These are phyloP conservation scores for Scarus forsteni DNA, from an alignment of 2,797 vertebrate species.

Conservation along the genomic window DNA sequence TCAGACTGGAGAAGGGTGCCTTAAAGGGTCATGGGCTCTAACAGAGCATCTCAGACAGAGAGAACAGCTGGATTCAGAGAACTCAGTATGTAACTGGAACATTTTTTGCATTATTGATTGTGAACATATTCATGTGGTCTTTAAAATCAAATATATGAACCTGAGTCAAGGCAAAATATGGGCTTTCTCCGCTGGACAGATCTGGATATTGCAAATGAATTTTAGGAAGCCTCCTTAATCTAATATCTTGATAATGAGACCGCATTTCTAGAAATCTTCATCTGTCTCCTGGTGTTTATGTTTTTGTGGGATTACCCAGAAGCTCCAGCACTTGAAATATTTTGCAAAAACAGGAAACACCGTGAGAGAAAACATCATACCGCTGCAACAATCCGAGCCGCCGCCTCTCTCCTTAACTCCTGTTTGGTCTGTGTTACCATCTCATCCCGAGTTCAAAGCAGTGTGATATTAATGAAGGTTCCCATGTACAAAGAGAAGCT, in stretches of 20 bases:
- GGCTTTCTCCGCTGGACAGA: background rate
- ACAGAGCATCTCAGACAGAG: no score
- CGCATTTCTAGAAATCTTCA: slow-evolving; percentile 21
- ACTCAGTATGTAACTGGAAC: no score
- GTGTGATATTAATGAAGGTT: slow-evolving; percentile 81
- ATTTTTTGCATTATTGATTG: no score
- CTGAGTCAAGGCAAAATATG: background rate
- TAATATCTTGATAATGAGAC: slow-evolving; percentile 10
- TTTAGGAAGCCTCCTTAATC: background rate
- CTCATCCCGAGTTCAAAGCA: slow-evolving; percentile 81
- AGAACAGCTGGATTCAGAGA: no score
- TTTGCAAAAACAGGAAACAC: slow-evolving; percentile 66
- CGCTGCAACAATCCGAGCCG: slow-evolving; percentile 49
- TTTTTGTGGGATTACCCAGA: slow-evolving; percentile 38
- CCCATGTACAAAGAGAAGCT: slow-evolving; percentile 81
- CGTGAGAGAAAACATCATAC: slow-evolving; percentile 41
- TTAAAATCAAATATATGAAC: no score
- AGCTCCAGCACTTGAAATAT: slow-evolving; percentile 50
- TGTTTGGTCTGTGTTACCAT: slow-evolving; percentile 63
- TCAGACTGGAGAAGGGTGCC: no score
- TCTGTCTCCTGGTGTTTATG: background rate
- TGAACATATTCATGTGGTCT: no score
- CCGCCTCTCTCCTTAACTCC: slow-evolving; percentile 45
- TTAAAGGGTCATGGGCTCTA: no score
- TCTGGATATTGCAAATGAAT: background rate